Evolutionary conservation across 2,888 invertebrate genomes (phyloP).

Genomic region (Epinotia ramella): DNA sequence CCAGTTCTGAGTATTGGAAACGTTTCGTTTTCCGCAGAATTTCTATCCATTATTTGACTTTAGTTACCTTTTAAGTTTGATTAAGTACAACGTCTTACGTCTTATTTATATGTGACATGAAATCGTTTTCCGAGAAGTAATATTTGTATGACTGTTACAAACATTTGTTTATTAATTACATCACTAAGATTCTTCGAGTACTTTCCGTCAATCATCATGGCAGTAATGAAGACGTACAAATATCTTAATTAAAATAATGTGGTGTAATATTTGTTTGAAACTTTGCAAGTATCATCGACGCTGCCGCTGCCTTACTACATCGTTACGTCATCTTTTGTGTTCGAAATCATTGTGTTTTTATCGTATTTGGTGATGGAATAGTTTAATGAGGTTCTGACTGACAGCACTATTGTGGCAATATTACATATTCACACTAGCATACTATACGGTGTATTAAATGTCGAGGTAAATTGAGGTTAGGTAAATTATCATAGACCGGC

Average conservation of each 20-base stretch:
- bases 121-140: background rate
- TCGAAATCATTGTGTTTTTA: constrained; percentile 35
- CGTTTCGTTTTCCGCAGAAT: constrained; percentile 28
- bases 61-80: constrained; percentile 6
- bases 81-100: background rate
- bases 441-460: constrained; percentile 19
- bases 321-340: constrained; percentile 40
- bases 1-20: constrained; percentile 17
- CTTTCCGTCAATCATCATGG: constrained; percentile 30
- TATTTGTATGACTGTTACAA: constrained; percentile 1
- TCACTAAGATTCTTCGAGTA: constrained; percentile 25
- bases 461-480: constrained; percentile 5
- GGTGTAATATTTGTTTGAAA: constrained; percentile 38
- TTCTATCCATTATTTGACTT: constrained; percentile 4
- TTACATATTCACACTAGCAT: constrained; percentile 28
- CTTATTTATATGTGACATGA: background rate
- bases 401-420: constrained; percentile 36
- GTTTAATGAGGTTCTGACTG: constrained; percentile 37
- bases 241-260: constrained; percentile 32
- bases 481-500: background rate
- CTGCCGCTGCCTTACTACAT: background rate
- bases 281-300: constrained; percentile 30
- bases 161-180: constrained; percentile 31
- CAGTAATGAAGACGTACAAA: constrained; percentile 26
- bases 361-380: constrained; percentile 34